Conservation (phyloP, 2,113 vertebrate species). For the Cairina moschata region DNA sequence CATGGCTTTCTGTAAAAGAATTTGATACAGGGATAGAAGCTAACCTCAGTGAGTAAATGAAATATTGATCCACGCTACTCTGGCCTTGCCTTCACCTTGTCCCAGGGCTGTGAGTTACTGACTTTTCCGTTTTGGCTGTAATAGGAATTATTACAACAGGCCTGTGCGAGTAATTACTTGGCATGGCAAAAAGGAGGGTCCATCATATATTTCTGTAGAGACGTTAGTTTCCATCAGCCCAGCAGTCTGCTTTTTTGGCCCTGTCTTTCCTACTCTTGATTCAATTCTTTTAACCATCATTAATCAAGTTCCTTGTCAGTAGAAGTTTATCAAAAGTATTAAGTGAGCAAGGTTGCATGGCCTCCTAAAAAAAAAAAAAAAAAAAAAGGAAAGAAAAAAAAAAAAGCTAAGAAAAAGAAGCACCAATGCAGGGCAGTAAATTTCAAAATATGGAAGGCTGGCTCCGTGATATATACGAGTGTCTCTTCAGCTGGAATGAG, state of each 20-base stretch:
- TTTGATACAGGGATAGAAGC: conserved; percentile 95
- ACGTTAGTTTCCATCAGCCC: conserved; percentile 92
- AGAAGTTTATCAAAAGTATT: conserved; percentile 95
- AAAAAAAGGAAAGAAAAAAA: conserved; percentile 59
- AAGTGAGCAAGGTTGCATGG: conserved; percentile 81
- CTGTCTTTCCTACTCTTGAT: conserved; percentile 92
- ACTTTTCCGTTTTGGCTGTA: conserved; percentile 99
- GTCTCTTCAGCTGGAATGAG: conserved; percentile 81
- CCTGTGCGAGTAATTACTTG: conserved; percentile 98
- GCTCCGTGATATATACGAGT: conserved; percentile 84
- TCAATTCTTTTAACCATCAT: conserved; percentile 94
- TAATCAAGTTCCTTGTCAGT: conserved; percentile 91
- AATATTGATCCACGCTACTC: conserved; percentile 97
- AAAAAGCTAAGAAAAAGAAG: conserved; percentile 13
- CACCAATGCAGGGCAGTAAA: conserved; percentile 77
- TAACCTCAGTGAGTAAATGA: conserved; percentile 97
- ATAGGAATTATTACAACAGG: conserved; percentile 99
- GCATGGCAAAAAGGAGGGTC: conserved; percentile 91
- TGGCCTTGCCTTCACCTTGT: conserved; percentile 99
- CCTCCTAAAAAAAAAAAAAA: conserved; percentile 69
- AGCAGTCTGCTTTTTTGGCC: conserved; percentile 83
- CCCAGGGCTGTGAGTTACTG: conserved; percentile 96
- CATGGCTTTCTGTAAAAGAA: conserved; percentile 88
- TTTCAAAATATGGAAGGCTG: conserved; percentile 83
- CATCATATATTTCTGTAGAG: conserved; percentile 94